These are phyloP conservation scores for Caenorhabditis uteleia DNA, from an alignment of 2,888 invertebrate species.

Conservation along the genomic window DNA sequence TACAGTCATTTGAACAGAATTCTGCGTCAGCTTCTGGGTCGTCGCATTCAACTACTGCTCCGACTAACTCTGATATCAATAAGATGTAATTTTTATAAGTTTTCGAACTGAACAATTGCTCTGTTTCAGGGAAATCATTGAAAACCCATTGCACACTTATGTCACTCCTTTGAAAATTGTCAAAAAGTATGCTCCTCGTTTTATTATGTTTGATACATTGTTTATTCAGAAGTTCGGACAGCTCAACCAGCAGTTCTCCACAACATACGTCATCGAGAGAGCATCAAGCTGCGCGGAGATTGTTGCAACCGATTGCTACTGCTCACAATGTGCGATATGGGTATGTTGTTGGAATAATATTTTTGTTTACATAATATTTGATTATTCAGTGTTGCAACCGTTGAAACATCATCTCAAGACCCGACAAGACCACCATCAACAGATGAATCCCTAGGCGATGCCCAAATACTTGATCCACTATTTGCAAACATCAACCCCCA, in stretches of 20 bases:
- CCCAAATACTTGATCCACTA: conserved; percentile 31
- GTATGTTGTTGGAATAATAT: conserved; percentile 9
- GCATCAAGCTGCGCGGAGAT: conserved; percentile 36
- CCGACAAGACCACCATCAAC: conserved; percentile 52
- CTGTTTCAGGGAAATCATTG: conserved; percentile 22
- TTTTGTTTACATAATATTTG: neutral
- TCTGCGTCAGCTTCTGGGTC: conserved; percentile 22
- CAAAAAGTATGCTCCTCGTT: conserved; percentile 12
- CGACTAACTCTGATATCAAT: conserved; percentile 24
- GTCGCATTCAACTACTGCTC: conserved; percentile 30
- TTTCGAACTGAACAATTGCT: neutral
- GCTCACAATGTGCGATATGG: conserved; percentile 45
- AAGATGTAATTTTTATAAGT: conserved; percentile 8
- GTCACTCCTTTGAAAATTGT: conserved; percentile 27
- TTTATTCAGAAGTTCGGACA: conserved; percentile 23
- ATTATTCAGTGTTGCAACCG: conserved; percentile 17
- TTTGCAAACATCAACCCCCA: conserved; percentile 45
- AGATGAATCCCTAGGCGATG: conserved; percentile 44
- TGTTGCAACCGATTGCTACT: conserved; percentile 46
- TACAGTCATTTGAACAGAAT: conserved; percentile 34
- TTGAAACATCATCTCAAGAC: conserved; percentile 39
- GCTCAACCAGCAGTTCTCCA: conserved; percentile 24
- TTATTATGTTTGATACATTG: neutral
- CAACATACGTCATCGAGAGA: conserved; percentile 41
- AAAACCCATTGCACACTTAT: conserved; percentile 34